Evolutionary conservation across 2,113 vertebrate species (phyloP).

Genomic region (Perognathus longimembris): DNA sequence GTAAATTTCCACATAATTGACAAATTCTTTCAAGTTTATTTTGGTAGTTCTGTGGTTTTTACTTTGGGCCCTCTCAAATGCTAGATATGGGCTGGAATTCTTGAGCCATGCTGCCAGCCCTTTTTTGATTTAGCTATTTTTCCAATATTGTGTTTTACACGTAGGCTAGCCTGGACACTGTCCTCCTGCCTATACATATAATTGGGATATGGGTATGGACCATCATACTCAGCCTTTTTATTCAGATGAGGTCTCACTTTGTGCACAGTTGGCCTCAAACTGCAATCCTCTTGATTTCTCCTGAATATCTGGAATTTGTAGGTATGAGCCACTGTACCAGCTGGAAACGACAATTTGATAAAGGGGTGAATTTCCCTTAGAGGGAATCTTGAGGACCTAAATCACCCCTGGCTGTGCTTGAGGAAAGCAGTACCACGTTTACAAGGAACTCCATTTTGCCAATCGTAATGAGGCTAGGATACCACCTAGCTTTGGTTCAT

Average conservation of each 20-base stretch:
- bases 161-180: too few species aligned
- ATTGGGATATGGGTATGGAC: too few species aligned
- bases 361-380: not conserved
- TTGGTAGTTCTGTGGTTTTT: constrained; percentile 2
- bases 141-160: too few species aligned
- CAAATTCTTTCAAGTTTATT: not conserved
- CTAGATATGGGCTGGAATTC: too few species aligned
- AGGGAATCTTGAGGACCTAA: not conserved
- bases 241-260: too few species aligned
- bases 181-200: too few species aligned
- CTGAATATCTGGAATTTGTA: not conserved
- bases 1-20: not conserved
- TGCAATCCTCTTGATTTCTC: too few species aligned
- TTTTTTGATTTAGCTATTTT: too few species aligned
- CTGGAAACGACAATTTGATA: not conserved
- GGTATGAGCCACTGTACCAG: not conserved
- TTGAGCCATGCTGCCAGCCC: too few species aligned
- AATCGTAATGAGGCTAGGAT: not conserved
- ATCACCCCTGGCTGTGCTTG: not conserved
- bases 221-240: too few species aligned
- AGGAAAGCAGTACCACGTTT: not conserved
- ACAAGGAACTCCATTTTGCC: not conserved
- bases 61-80: not conserved
- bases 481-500: too few species aligned
- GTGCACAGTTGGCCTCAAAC: too few species aligned